Percentiles rank a stretch among this genome's conserved stretches.
phyloP scores from a whole-genome alignment of 1,140 invertebrate species.

The Teleogryllus occipitalis region DNA sequence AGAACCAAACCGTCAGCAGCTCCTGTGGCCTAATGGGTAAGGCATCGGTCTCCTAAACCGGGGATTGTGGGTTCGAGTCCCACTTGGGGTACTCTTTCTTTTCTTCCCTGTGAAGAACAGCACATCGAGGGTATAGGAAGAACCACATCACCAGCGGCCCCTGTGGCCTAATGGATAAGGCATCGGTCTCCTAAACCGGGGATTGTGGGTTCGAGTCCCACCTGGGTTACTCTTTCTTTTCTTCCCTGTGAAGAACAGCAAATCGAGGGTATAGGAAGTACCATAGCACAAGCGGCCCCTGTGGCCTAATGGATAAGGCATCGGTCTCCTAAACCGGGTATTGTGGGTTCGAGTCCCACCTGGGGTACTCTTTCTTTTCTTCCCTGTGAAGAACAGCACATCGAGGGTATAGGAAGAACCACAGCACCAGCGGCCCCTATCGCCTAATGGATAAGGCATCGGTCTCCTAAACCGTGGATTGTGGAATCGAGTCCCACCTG shows the following conservation, averaged over 20 bases:
- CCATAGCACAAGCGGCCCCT: no score
- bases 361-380: no score
- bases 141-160: no score
- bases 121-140: no score
- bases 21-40: constrained; percentile 68
- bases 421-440: no score
- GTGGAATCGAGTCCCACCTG: constrained; percentile 42
- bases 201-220: constrained; percentile 67
- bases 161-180: constrained; percentile 68
- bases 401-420: no score
- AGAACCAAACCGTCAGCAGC: no score
- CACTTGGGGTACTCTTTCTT: constrained; percentile 40
- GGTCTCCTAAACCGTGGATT: constrained; percentile 65
- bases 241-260: no score
- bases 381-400: no score
- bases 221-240: no score
- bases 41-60: constrained; percentile 66
- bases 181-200: constrained; percentile 65
- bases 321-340: constrained; percentile 65
- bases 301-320: constrained; percentile 69
- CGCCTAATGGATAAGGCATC: constrained; percentile 68
- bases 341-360: constrained; percentile 66
- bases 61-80: constrained; percentile 66
- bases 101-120: no score
- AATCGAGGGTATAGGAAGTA: no score